Conservation (phyloP, 2,797 vertebrate species). For the Pitangus sulphuratus region DNA sequence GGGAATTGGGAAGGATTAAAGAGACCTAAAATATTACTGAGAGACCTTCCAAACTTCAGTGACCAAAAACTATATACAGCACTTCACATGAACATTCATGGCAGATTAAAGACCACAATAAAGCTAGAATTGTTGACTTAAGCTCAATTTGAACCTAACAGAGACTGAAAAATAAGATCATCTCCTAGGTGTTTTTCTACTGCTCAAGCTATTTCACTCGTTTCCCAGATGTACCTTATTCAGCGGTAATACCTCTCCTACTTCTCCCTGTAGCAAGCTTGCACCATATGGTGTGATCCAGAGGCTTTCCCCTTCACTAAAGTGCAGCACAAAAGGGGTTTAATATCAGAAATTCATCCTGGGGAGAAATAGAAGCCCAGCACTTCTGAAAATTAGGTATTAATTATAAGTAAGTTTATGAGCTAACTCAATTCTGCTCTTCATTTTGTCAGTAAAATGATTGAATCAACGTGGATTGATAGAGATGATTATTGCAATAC, state of each 20-base stretch:
- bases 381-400: background rate
- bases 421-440: background rate
- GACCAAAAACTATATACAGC: background rate
- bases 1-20: background rate
- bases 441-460: background rate
- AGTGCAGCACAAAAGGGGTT: background rate
- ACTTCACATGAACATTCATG: background rate
- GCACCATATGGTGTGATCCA: background rate
- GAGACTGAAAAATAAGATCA: background rate
- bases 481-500: background rate
- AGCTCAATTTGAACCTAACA: background rate
- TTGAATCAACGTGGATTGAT: background rate
- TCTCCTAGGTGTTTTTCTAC: background rate
- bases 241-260: background rate
- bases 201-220: background rate
- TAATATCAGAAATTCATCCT: background rate
- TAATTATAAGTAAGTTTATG: background rate
- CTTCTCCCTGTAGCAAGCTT: background rate
- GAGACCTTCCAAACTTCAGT: background rate
- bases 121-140: background rate
- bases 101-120: background rate
- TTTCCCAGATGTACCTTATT: background rate
- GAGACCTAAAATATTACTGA: background rate
- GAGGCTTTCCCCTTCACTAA: rapidly evolving
- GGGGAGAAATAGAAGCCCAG: background rate